Percentiles rank a stretch among this genome's conserved stretches.
Conservation (phyloP, 2,113 vertebrate species). For the Siphamia tubifer region DNA sequence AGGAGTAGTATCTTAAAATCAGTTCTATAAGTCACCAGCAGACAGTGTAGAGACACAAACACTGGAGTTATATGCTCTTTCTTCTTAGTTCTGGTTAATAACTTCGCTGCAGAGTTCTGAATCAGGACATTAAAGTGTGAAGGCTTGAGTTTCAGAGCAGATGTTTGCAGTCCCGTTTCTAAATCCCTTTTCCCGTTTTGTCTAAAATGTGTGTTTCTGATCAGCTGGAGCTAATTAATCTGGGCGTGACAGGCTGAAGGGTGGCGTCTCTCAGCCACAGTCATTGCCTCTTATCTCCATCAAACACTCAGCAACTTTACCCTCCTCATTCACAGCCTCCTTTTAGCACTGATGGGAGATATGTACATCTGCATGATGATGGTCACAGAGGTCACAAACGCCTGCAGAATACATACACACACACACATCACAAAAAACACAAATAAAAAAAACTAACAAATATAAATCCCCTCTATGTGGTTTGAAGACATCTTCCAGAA, state of each 20-base stretch:
- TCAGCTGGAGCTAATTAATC: conserved; percentile 55
- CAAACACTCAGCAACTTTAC: conserved; percentile 43
- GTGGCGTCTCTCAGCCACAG: conserved; percentile 41
- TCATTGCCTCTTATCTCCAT: conserved; percentile 62
- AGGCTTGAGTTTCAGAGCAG: too few species aligned
- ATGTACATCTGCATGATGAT: background rate
- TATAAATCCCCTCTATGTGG: background rate
- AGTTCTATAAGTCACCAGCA: too few species aligned
- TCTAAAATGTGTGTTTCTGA: conserved; percentile 24
- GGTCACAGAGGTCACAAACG: background rate
- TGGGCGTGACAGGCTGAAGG: conserved; percentile 56
- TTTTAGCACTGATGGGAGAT: background rate
- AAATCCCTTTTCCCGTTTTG: background rate
- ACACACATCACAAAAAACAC: too few species aligned
- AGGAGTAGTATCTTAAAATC: too few species aligned
- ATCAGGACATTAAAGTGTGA: too few species aligned
- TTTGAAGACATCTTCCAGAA: background rate
- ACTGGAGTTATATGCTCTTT: too few species aligned
- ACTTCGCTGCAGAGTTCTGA: too few species aligned
- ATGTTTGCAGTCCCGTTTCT: too few species aligned
- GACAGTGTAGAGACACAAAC: too few species aligned
- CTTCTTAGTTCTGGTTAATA: too few species aligned
- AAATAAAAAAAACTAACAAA: background rate
- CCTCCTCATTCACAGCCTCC: conserved; percentile 11
- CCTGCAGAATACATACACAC: background rate